These are phyloP conservation scores for Ceyx margarethae DNA, from an alignment of 2,113 vertebrate species.

Conservation along the genomic window DNA sequence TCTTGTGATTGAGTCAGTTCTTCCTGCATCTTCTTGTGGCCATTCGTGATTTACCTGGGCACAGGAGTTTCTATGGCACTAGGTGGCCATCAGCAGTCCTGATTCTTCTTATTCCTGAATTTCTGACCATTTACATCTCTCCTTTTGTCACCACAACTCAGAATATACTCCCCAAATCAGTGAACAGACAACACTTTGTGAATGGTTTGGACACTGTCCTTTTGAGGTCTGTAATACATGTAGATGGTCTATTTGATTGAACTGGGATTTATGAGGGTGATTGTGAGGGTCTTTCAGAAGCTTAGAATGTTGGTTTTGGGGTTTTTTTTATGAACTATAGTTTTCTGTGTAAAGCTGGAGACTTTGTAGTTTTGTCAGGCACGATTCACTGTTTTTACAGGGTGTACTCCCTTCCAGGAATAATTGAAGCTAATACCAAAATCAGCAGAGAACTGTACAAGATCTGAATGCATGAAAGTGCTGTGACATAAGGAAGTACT, in stretches of 20 bases:
- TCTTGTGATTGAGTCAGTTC: neutral
- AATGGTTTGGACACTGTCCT: neutral
- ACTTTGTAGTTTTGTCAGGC: neutral
- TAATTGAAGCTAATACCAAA: neutral
- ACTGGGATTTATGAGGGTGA: neutral
- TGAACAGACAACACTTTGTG: neutral
- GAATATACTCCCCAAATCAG: neutral
- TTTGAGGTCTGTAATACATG: neutral
- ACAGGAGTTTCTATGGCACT: neutral
- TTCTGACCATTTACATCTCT: neutral
- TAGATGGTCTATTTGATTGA: neutral
- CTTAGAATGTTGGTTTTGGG: neutral
- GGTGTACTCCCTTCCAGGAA: neutral
- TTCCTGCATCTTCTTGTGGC: neutral
- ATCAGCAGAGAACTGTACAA: neutral
- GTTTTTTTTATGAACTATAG: neutral
- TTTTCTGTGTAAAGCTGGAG: neutral
- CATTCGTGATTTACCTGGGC: neutral
- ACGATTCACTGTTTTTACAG: neutral
- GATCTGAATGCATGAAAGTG: neutral
- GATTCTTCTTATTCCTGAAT: neutral
- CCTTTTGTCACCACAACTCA: neutral
- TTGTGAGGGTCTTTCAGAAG: neutral
- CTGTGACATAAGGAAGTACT: neutral
- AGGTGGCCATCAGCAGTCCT: neutral